Evolutionary conservation across 1,140 invertebrate genomes (phyloP).

Genomic region (Drosophila baimaii): DNA sequence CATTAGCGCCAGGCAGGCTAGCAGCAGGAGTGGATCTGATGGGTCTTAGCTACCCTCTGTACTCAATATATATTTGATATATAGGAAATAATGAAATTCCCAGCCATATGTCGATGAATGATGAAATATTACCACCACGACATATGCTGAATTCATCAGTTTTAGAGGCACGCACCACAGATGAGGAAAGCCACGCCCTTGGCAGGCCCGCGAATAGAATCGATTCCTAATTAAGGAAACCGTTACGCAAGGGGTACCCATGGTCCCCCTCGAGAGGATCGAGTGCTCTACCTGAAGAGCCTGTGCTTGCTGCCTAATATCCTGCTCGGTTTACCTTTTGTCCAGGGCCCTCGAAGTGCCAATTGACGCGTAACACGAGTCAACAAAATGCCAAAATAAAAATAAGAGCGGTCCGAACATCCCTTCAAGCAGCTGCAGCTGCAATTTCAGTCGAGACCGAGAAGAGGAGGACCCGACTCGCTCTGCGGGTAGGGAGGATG

Average conservation of each 20-base stretch:
- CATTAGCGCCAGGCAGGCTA: not conserved
- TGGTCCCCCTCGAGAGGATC: slow-evolving; percentile 11
- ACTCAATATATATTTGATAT: not conserved
- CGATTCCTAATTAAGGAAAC: slow-evolving; percentile 68
- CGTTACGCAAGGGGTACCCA: slow-evolving; percentile 34
- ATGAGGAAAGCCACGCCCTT: slow-evolving; percentile 42
- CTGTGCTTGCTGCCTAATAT: not conserved
- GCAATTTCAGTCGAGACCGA: not conserved
- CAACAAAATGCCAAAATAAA: slow-evolving; percentile 50
- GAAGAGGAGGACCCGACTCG: slow-evolving; percentile 3
- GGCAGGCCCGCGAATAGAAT: slow-evolving; percentile 55
- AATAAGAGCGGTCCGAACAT: slow-evolving; percentile 20
- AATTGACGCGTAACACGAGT: slow-evolving; percentile 74
- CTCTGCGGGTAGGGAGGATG: not conserved
- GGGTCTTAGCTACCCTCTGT: not conserved
- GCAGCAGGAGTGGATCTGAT: not conserved
- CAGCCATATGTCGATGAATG: slow-evolving; percentile 43
- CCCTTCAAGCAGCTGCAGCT: slow-evolving; percentile 28
- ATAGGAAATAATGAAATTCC: not conserved
- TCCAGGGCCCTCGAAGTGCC: slow-evolving; percentile 33
- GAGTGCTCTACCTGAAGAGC: slow-evolving; percentile 55
- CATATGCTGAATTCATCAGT: slow-evolving; percentile 66
- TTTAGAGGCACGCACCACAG: slow-evolving; percentile 31
- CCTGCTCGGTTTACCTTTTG: slow-evolving; percentile 1
- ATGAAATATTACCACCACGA: slow-evolving; percentile 49